Base-by-base conservation (phyloP, 2,797 vertebrate species). In the Meda fulgida region DNA sequence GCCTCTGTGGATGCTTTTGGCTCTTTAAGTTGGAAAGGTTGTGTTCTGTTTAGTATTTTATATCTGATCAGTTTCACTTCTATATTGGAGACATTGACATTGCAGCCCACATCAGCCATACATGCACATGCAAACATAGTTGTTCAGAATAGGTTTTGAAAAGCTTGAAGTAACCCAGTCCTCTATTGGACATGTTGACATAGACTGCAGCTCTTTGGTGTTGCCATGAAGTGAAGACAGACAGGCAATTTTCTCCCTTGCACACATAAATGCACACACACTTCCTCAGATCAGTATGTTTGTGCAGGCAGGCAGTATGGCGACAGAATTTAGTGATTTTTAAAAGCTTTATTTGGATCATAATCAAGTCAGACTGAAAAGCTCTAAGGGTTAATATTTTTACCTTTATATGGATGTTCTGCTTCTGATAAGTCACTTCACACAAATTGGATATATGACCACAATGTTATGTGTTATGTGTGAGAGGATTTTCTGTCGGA, bases 151-250 rank as follows among this genome's bases (percentile, higher is more conserved):
- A 46, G 83, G 19, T 43, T 70, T 51, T 8, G 58, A 55, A 67
- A 67, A 78, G 75, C 66, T 70, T 79, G 75, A 70, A 70, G 63
- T 58, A 69, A 71, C 48, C 66, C 23, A 19, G 21, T 34, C 14
- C 51, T 43, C 66, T 84, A 67, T 31, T 78, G 48, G 46, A 43
- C n/a, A 60, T 84, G 83, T 84, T 84, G 40, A 84, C 67, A 84
- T 63, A 71, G 83, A 79, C 83, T 51, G 40, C 40, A 72, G 67
- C 83, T 48, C 77, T 84, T 72, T 72, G 67, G 76, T 84, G 83
- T 84, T 84, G 83, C 83, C 83, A 79, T 84, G 76, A 84, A 63
- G 63, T 72, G 83, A 65, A 43, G 76, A 79, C 76, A 60, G 66
- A 72, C 21, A 71, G 55, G 38, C 77, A 65, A 9, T 84, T 84